Percentiles rank a stretch among this genome's conserved stretches.
These are phyloP conservation scores for Apis laboriosa DNA, from an alignment of 1,140 invertebrate species.

Conservation along the genomic window DNA sequence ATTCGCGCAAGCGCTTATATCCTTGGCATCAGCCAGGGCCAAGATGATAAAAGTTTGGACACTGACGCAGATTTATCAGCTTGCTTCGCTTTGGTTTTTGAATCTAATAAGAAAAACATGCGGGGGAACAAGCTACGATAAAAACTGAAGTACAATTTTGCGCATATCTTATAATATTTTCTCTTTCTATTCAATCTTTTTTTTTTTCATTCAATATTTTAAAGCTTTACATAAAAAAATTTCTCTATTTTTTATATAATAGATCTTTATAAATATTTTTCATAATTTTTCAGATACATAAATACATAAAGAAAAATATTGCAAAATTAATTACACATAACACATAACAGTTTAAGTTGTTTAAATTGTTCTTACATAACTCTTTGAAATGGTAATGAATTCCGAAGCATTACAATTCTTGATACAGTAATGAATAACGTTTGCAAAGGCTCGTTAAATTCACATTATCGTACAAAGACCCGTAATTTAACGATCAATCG, in stretches of 20 bases:
- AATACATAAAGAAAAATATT: background rate
- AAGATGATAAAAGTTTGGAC: conserved; percentile 44
- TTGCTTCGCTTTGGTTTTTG: background rate
- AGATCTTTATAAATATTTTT: background rate
- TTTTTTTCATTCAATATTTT: background rate
- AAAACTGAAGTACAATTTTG: background rate
- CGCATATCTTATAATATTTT: no score
- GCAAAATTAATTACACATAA: background rate
- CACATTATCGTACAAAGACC: background rate
- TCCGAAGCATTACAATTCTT: background rate
- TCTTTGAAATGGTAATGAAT: conserved; percentile 42
- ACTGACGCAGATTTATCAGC: conserved; percentile 54
- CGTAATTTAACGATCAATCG: conserved; percentile 42
- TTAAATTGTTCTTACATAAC: background rate
- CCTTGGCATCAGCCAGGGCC: conserved; percentile 29
- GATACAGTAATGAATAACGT: conserved; percentile 16
- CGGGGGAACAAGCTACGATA: background rate
- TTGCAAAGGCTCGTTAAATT: background rate
- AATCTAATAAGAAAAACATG: background rate
- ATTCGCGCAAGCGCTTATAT: conserved; percentile 49
- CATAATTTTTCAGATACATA: no score
- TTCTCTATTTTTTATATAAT: background rate
- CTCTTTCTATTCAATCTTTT: background rate
- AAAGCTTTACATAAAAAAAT: background rate
- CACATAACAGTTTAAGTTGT: no score